Conservation (phyloP, 2,888 invertebrate genomes). For the Mycalesis mineus region DNA sequence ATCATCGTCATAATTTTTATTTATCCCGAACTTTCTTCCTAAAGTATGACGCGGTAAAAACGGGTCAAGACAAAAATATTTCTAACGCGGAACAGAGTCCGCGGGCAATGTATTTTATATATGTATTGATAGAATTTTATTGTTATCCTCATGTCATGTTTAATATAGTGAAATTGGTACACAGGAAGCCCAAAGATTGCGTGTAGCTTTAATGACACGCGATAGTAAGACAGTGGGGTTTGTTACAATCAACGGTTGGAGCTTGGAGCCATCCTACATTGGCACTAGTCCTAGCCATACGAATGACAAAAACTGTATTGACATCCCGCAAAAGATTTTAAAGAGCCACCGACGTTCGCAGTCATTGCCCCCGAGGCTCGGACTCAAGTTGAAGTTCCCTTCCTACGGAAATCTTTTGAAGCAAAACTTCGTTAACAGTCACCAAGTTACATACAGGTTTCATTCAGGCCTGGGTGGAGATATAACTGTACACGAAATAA, state of each 20-base stretch:
- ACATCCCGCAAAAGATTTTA: slow-evolving; percentile 57
- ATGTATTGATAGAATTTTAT: not conserved
- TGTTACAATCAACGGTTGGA: slow-evolving; percentile 91
- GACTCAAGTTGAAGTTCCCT: slow-evolving; percentile 88
- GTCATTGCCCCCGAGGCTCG: slow-evolving; percentile 89
- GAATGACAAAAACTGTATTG: slow-evolving; percentile 61
- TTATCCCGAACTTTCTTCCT: too few species aligned
- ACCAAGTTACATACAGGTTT: slow-evolving; percentile 87
- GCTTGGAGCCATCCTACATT: slow-evolving; percentile 85
- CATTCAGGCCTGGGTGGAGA: slow-evolving; percentile 95
- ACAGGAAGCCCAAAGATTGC: slow-evolving; percentile 75
- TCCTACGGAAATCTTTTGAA: slow-evolving; percentile 85
- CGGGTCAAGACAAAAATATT: too few species aligned
- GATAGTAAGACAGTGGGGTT: slow-evolving; percentile 87
- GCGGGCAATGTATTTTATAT: too few species aligned
- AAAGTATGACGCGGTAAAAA: too few species aligned
- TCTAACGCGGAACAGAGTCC: too few species aligned
- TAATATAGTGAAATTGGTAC: too few species aligned
- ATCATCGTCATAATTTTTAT: too few species aligned
- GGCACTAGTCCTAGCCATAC: slow-evolving; percentile 84
- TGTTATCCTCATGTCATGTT: too few species aligned
- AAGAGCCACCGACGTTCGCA: slow-evolving; percentile 83
- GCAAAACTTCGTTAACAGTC: slow-evolving; percentile 86
- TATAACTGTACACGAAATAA: slow-evolving; percentile 94
- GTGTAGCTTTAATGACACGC: slow-evolving; percentile 78